Conservation (phyloP, 2,797 vertebrate species). For the Gymnoscopelus braueri region DNA sequence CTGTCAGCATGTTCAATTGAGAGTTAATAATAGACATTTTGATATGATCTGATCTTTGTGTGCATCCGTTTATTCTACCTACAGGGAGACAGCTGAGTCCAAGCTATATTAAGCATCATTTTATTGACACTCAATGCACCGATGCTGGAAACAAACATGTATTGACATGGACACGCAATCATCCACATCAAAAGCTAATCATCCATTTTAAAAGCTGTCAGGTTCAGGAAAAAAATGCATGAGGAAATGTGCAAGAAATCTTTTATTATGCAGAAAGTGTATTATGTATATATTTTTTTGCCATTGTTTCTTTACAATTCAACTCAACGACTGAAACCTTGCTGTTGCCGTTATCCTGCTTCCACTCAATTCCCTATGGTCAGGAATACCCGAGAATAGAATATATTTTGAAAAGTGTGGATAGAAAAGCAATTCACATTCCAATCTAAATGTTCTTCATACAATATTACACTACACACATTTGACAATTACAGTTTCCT, state of each 20-base stretch:
- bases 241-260: constrained; percentile 37
- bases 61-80: constrained; percentile 47
- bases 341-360: constrained; percentile 33
- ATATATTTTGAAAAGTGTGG: background rate
- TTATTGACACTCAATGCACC: constrained; percentile 32
- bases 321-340: constrained; percentile 23
- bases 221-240: constrained; percentile 43
- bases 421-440: constrained; percentile 27
- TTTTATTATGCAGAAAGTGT: background rate
- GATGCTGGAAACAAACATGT: constrained; percentile 19
- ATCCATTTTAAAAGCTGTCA: constrained; percentile 31
- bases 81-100: constrained; percentile 35
- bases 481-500: no score
- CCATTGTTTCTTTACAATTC: constrained; percentile 18
- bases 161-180: constrained; percentile 18
- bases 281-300: background rate
- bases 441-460: constrained; percentile 25
- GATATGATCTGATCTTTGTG: constrained; percentile 46
- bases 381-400: constrained; percentile 35
- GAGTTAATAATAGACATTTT: constrained; percentile 68
- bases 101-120: constrained; percentile 60
- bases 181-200: background rate
- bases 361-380: constrained; percentile 28
- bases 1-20: constrained; percentile 43
- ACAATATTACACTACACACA: no score